These are phyloP conservation scores for Actinostola sp. DNA, from an alignment of 92 coral and sea anemone species.

Conservation along the genomic window DNA sequence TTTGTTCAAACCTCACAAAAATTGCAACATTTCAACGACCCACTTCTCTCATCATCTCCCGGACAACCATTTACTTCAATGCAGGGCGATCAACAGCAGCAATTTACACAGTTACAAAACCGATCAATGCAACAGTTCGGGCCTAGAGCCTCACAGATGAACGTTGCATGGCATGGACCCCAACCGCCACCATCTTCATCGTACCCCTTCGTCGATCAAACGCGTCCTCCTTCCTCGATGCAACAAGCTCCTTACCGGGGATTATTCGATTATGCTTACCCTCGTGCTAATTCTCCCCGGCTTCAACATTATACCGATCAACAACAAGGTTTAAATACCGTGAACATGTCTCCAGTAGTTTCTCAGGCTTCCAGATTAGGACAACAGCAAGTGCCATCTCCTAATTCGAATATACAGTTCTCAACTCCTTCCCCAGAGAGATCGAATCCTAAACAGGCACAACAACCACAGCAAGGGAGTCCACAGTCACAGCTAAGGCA, in stretches of 20 bases:
- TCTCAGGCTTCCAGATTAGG: constrained; percentile 85
- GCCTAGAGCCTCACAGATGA: constrained; percentile 74
- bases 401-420: constrained; percentile 51
- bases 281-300: constrained; percentile 83
- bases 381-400: constrained; percentile 68
- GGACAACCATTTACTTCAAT: constrained; percentile 69
- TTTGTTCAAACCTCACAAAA: constrained; percentile 80
- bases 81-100: constrained; percentile 80
- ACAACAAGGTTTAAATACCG: constrained; percentile 61
- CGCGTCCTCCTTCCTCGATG: constrained; percentile 60
- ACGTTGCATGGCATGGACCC: constrained; percentile 77
- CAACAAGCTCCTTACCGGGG: constrained; percentile 80
- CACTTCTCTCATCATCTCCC: constrained; percentile 82
- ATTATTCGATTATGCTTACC: constrained; percentile 81
- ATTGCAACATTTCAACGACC: constrained; percentile 94
- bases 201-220: constrained; percentile 58
- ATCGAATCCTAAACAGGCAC: constrained; percentile 71
- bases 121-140: constrained; percentile 70
- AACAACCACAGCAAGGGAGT: constrained; percentile 66
- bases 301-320: constrained; percentile 85
- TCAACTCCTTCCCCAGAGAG: constrained; percentile 82
- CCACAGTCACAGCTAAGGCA: constrained; percentile 76
- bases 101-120: constrained; percentile 66
- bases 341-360: constrained; percentile 54
- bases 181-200: constrained; percentile 58